These are phyloP conservation scores for Neosilurus hyrtlii DNA, from an alignment of 2,797 vertebrate genomes.

Conservation along the genomic window DNA sequence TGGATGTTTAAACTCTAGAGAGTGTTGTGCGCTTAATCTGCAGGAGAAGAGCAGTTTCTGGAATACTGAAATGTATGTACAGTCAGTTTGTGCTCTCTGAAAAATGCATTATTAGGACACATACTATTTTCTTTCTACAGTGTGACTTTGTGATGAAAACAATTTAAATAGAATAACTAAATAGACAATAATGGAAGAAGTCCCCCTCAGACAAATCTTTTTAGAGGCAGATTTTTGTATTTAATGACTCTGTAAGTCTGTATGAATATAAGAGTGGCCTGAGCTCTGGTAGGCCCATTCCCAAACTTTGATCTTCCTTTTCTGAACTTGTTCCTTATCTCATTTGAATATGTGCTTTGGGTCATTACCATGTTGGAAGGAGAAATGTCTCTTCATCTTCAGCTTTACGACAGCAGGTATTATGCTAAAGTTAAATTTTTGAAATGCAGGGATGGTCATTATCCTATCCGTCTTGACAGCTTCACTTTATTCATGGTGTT, in stretches of 20 bases:
- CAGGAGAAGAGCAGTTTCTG: not conserved
- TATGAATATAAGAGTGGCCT: not conserved
- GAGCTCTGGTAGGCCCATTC: not conserved
- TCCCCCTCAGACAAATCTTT: not conserved
- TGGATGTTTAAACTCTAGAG: not conserved
- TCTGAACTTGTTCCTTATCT: conserved; percentile 13
- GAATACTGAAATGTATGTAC: not conserved
- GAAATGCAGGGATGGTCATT: not conserved
- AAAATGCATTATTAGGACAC: not conserved
- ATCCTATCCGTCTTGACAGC: not conserved
- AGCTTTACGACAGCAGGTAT: not conserved
- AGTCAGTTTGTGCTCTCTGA: not conserved
- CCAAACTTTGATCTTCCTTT: not conserved
- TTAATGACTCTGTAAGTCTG: not conserved
- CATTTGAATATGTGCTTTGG: not conserved
- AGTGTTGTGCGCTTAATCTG: not conserved
- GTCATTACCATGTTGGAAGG: conserved; percentile 7
- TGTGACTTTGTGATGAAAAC: not conserved
- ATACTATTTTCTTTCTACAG: not conserved
- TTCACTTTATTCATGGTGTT: not conserved
- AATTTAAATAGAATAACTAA: not conserved
- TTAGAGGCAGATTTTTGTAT: not conserved
- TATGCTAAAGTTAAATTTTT: not conserved
- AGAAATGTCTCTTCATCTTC: conserved; percentile 9
- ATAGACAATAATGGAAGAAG: not conserved